These are phyloP conservation scores for Cheilinus undulatus DNA, from an alignment of 2,113 vertebrate genomes.

Conservation along the genomic window DNA sequence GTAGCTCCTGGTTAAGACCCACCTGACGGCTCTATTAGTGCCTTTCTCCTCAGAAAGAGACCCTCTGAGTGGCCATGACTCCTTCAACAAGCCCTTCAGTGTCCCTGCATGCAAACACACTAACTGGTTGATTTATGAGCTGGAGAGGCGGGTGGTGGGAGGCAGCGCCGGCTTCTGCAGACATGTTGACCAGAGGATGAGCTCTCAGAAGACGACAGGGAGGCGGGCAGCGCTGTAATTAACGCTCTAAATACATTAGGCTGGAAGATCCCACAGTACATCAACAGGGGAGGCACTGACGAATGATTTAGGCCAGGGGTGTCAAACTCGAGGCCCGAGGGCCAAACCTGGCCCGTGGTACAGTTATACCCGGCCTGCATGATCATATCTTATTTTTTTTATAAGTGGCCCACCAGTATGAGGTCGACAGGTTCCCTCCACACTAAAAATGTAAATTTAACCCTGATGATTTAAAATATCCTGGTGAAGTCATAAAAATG, in stretches of 20 bases:
- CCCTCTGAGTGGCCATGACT: slow-evolving; percentile 62
- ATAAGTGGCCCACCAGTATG: no score
- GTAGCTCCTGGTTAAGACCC: slow-evolving; percentile 56
- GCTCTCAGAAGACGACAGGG: slow-evolving; percentile 60
- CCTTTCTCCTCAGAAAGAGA: slow-evolving; percentile 59
- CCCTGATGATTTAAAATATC: no score
- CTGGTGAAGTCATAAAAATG: no score
- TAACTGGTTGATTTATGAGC: slow-evolving; percentile 69
- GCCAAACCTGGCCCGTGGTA: no score
- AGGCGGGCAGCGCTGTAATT: slow-evolving; percentile 65
- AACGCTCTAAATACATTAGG: slow-evolving; percentile 73
- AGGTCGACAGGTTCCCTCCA: no score
- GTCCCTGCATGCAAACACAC: slow-evolving; percentile 56
- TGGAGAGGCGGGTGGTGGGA: slow-evolving; percentile 70
- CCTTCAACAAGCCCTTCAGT: slow-evolving; percentile 63
- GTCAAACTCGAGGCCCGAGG: no score
- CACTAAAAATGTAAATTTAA: no score
- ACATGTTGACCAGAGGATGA: slow-evolving; percentile 76
- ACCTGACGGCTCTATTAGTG: slow-evolving; percentile 73
- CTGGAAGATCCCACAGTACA: slow-evolving; percentile 57
- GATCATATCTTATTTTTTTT: no score
- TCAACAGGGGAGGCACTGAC: slow-evolving; percentile 44
- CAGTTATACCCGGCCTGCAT: no score
- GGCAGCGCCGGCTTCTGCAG: slow-evolving; percentile 68
- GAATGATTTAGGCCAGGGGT: slow-evolving; percentile 48